A percentile compares a stretch with the other conserved stretches of the same genome.
Evolutionary conservation across 2,113 vertebrate genomes (phyloP).

Genomic region (Atherinomorus stipes): DNA sequence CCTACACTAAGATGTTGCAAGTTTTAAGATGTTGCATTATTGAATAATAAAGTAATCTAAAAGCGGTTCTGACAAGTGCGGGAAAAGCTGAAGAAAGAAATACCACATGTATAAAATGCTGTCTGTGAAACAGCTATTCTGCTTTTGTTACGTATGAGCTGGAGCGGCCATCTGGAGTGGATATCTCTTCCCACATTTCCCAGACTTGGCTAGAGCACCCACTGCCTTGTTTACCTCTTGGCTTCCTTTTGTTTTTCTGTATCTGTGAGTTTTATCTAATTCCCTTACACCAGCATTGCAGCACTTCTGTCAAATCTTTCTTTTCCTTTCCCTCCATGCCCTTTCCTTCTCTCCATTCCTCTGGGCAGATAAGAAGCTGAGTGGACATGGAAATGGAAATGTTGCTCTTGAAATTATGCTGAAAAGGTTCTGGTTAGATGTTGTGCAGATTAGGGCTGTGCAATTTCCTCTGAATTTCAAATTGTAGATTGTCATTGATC

Average conservation of each 20-base stretch:
- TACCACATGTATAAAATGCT: background rate
- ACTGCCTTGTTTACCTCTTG: conserved; percentile 39
- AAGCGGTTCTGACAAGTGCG: background rate
- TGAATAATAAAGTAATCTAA: background rate
- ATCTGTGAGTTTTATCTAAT: conserved; percentile 45
- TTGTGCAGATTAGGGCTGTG: conserved; percentile 20
- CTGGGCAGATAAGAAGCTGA: conserved; percentile 43
- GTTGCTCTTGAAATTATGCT: conserved; percentile 48
- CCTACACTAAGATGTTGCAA: background rate
- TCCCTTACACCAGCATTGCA: conserved; percentile 44
- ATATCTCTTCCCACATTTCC: conserved; percentile 72
- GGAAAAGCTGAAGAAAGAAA: background rate
- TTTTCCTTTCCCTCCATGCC: background rate
- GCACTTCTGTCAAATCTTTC: conserved; percentile 34
- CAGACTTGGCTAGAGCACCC: conserved; percentile 51
- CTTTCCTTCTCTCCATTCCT: conserved; percentile 12
- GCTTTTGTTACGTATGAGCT: conserved; percentile 36
- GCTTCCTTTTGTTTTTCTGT: conserved; percentile 44
- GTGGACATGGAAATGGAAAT: conserved; percentile 48
- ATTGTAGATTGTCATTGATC: too few relatives aligned
- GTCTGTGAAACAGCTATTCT: background rate
- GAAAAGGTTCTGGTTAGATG: conserved; percentile 24
- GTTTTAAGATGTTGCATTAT: background rate
- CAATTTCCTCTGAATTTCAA: too few relatives aligned
- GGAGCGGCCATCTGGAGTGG: conserved; percentile 61